Percentiles rank a stretch among this genome's conserved stretches.
These are phyloP conservation scores for Colistium nudipinnis DNA, from an alignment of 2,113 vertebrate species.

Conservation along the genomic window DNA sequence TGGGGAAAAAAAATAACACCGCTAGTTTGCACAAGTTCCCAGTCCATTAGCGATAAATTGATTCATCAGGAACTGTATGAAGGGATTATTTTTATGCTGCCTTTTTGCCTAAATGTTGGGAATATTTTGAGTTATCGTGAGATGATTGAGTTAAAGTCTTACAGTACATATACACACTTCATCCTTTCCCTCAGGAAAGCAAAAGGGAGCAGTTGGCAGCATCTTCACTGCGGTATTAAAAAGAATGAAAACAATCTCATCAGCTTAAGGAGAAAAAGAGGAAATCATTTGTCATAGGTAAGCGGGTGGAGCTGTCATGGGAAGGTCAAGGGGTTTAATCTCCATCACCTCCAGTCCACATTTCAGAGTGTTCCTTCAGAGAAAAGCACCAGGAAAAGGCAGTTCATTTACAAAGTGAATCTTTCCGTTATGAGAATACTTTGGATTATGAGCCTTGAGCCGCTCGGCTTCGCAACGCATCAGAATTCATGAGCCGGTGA, in stretches of 20 bases:
- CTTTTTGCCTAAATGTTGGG: neutral
- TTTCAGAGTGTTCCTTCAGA: neutral
- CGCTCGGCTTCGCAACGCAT: neutral
- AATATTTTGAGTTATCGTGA: neutral
- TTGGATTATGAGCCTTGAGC: constrained; percentile 26
- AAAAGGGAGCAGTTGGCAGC: neutral
- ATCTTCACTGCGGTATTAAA: neutral
- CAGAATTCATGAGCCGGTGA: constrained; percentile 29
- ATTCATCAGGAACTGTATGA: neutral
- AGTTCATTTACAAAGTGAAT: constrained; percentile 4
- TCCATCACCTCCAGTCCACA: neutral
- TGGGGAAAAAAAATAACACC: too few species aligned
- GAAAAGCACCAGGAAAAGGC: neutral
- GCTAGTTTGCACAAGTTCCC: too few species aligned
- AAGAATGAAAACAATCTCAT: constrained; percentile 11
- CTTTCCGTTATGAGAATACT: neutral
- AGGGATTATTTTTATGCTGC: neutral
- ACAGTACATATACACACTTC: neutral
- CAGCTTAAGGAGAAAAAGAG: neutral
- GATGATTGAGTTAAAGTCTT: constrained; percentile 17
- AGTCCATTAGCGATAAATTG: neutral
- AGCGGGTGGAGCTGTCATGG: neutral
- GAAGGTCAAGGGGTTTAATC: neutral
- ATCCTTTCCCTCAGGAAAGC: neutral
- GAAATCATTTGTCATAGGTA: constrained; percentile 4